A percentile compares a stretch with the other conserved stretches of the same genome.
phyloP scores from a whole-genome alignment of 2,888 invertebrate genomes.

The Callimorpha dominula region DNA sequence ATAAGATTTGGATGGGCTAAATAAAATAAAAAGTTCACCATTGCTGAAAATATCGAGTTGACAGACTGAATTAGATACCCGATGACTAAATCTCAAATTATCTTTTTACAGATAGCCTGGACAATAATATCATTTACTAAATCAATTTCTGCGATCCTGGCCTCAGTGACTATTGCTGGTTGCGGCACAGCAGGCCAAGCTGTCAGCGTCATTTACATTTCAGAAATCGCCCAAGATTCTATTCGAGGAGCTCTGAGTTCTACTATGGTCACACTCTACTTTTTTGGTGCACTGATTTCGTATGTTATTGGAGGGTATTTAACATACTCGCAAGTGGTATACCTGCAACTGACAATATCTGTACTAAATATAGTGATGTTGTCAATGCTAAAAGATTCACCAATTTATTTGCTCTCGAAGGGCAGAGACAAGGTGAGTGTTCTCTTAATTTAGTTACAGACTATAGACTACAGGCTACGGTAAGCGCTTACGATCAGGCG shows the following conservation, averaged over 20 bases:
- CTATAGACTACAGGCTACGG: no score
- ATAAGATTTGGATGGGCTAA: no score
- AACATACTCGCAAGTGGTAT: slow-evolving; percentile 64
- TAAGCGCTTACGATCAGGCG: no score
- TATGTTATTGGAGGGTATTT: slow-evolving; percentile 71
- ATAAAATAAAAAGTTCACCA: no score
- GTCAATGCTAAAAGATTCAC: slow-evolving; percentile 68
- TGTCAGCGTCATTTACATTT: slow-evolving; percentile 68
- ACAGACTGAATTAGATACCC: no score
- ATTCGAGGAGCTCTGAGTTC: slow-evolving; percentile 70
- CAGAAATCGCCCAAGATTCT: slow-evolving; percentile 71
- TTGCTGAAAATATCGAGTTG: no score
- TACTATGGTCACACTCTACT: slow-evolving; percentile 62
- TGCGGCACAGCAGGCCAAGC: slow-evolving; percentile 72
- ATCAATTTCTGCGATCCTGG: slow-evolving; percentile 59
- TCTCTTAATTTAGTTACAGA: no score
- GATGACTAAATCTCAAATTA: neutral
- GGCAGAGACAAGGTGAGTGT: slow-evolving; percentile 67
- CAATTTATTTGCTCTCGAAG: slow-evolving; percentile 67
- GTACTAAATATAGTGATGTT: slow-evolving; percentile 66
- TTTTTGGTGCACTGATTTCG: slow-evolving; percentile 68
- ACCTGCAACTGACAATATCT: slow-evolving; percentile 63
- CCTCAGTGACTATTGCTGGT: slow-evolving; percentile 62
- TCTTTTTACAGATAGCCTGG: slow-evolving; percentile 65
- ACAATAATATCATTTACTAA: slow-evolving; percentile 60